phyloP scores from a whole-genome alignment of 2,888 invertebrate species.

The Carabus problematicus region DNA sequence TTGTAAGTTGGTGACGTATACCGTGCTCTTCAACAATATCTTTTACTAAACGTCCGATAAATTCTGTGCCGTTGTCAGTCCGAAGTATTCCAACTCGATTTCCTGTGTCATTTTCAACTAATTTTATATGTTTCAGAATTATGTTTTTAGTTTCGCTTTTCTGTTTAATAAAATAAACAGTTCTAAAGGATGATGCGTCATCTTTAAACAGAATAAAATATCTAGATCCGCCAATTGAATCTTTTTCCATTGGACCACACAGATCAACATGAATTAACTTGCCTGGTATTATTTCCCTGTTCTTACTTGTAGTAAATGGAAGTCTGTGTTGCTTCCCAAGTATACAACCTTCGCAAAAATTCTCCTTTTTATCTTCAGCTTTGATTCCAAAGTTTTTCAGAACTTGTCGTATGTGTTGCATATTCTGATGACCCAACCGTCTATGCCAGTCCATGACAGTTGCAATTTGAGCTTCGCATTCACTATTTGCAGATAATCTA shows the following conservation, averaged over 20 bases:
- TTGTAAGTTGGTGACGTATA: constrained; percentile 50
- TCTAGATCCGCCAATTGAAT: constrained; percentile 47
- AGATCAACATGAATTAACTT: constrained; percentile 44
- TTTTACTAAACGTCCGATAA: constrained; percentile 44
- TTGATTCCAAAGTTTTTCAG: constrained; percentile 33
- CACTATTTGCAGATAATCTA: too few species aligned
- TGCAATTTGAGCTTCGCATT: constrained; percentile 10
- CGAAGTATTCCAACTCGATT: constrained; percentile 16
- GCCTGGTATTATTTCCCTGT: constrained; percentile 44
- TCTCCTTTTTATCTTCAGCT: constrained; percentile 25
- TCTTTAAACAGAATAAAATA: constrained; percentile 49
- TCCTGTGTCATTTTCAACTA: too few species aligned
- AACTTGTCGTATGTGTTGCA: constrained; percentile 38
- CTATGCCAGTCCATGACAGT: constrained; percentile 40
- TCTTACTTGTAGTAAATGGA: constrained; percentile 39
- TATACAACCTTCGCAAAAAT: constrained; percentile 45
- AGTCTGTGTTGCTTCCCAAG: constrained; percentile 45
- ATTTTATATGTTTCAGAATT: too few species aligned
- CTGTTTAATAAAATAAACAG: background rate
- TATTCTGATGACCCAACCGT: constrained; percentile 43
- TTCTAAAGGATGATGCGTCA: constrained; percentile 48
- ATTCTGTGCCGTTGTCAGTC: constrained; percentile 49
- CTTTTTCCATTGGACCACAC: constrained; percentile 7
- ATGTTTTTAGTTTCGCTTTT: too few species aligned
- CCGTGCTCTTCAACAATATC: constrained; percentile 44